Evolutionary conservation across 2,797 vertebrate species (phyloP), one percentile per base, ranked within the genome.

Genomic region (Parambassis ranga): DNA sequence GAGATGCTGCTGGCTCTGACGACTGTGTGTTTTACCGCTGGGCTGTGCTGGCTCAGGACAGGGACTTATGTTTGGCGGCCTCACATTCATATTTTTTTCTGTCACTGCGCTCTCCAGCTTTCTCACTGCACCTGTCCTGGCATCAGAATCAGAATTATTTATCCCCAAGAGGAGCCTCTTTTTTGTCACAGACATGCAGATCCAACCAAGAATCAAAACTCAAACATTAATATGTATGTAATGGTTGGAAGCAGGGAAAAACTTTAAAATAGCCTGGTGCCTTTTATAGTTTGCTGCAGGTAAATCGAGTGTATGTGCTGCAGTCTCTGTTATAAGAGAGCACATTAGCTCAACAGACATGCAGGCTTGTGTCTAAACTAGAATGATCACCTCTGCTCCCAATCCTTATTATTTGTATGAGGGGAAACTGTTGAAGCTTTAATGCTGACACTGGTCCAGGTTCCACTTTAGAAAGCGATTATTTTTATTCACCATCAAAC

Each of bases 21-120:
- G 42, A 64, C 63, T 32, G 11, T 58, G 63, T 75, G 39, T 63
- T 77, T 76, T 74, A 69, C 31, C 65, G 58, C 41, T 52, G 63
- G 65, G 64, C 47, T 81, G 73, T 64, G 42, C 72, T 63, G 59
- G 65, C 58, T 75, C 62, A 10, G 41, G 30, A 32, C 23, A 37
- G 38, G 27, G 31, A 33, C 51, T 55, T 62, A 26, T 53, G 46
- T 42, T 19, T 70, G 30, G 35, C 57, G 61, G 65, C 51, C 13
- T 64, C 43, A 26, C 18, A 35, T 53, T 38, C 5, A 51, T 13
- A 6, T 1, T 2, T 47, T 23, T 28, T 18, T 67, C 24, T 42
- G 31, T 65, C 64, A 16, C 44, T 33, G 44, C 11, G 4, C 9
- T 65, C 35, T 49, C 19, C 6, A 36, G 39, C 18, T 42, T 20